Conservation (phyloP, 2,113 vertebrate genomes). For the Microtus ochrogaster region DNA sequence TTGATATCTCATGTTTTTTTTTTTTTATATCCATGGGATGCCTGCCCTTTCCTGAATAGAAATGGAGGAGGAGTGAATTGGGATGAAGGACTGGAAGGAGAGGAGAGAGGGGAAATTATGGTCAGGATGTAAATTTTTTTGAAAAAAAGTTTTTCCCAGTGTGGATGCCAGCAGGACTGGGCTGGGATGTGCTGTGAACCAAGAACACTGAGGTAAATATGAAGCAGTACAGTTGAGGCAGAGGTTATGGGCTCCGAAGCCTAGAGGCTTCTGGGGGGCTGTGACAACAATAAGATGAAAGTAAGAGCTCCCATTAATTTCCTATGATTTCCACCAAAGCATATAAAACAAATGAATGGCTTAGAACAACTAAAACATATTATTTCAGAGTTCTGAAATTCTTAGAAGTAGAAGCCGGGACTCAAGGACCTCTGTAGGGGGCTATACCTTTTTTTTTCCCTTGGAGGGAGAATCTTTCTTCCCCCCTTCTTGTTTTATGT, state of each 20-base stretch:
- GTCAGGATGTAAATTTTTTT: background rate
- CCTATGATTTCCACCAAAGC: background rate
- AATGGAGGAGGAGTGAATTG: background rate
- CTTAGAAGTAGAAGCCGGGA: background rate
- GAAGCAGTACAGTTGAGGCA: background rate
- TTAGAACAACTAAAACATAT: background rate
- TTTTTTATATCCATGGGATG: background rate
- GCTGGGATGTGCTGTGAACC: rapidly evolving
- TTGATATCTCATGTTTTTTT: background rate
- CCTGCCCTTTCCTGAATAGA: background rate
- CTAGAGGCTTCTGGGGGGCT: background rate
- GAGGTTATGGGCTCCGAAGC: background rate
- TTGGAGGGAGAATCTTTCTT: background rate
- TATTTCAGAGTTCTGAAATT: background rate
- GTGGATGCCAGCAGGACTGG: background rate
- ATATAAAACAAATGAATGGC: no score
- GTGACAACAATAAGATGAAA: background rate
- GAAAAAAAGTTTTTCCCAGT: background rate
- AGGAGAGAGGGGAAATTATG: background rate
- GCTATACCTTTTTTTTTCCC: background rate
- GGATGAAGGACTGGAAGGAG: background rate
- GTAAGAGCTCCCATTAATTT: background rate
- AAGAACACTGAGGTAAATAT: background rate
- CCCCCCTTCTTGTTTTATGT: background rate
- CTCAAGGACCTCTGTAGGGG: background rate